Base-by-base conservation (phyloP, 2,797 vertebrate species). In the Bradypodion ventrale region DNA sequence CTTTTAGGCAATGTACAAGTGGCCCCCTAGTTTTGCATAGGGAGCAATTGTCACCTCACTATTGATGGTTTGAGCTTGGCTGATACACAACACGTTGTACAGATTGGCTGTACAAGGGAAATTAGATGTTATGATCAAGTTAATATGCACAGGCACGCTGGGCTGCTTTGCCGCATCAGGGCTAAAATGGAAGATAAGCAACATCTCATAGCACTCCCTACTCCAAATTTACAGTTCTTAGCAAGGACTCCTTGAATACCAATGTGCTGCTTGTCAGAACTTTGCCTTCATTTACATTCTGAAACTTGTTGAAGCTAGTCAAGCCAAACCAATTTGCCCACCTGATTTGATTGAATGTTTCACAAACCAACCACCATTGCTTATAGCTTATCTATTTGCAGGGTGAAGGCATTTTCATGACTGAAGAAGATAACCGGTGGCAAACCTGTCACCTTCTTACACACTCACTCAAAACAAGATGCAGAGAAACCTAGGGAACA, bases 231-330 rank as follows among this genome's bases (percentile, higher is more conserved):
- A 72, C 5, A 35, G 35, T 16, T n/a, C 25, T 83, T 66, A 44
- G 75, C 59, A 72, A 40, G 0, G 19, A 72, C 29, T 7, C 32
- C 46, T 52, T 83, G 44, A 63, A 83, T 83, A 75, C 32, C 52
- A 75, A 76, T 66, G 27, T 65, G 27, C 73, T 75, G 7, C 66
- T 65, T 68, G 27, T 52, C 35, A 83, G 63, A 83, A 76, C 29
- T 13, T 69, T 69, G 13, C 63, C 63, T 42, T 76, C 74, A 76
- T 59, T 68, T 76, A n/a, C 73, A 83, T 66, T 75, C 69, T 52
- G 65, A 79, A 52, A 6, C 19, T 66, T 66, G 72, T 35, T 83
- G 68, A 74, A 32, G 15, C 10, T 21, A 27, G 6, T 46, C 29
- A 35, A 63, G 42, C 73, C 62, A 35, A 63, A n/a, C 73, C 62